Evolutionary conservation across 2,113 vertebrate genomes (phyloP), one percentile per base, ranked within the genome.

Genomic region (Setophaga coronata): DNA sequence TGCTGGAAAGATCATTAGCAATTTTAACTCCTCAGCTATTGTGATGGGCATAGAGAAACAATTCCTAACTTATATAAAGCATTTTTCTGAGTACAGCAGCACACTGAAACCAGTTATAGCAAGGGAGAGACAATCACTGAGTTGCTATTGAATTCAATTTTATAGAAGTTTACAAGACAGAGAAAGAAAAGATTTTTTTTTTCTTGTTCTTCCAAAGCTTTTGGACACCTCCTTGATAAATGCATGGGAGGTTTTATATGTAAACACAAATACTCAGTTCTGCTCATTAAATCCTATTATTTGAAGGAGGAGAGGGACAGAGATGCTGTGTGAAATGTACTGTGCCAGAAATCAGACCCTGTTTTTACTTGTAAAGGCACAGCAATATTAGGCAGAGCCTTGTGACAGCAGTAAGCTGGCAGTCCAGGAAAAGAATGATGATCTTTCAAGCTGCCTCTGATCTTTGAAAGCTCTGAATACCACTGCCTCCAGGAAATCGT

Each of bases 1-100:
- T 92, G 80, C 97, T 97, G 96, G 92, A 97, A 98, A 97, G 97
- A 98, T 97, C 97, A 96, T 91, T 64, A 69, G 67, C 89, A 73
- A 80, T 67, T 89, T 97, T 97, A 97, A 98, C 94, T 93, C 96
- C 89, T 93, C 36, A 51, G 72, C 91, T 83, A 86, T 94, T 79
- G 82, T 48, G 76, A 66, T 21, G 28, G 66, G 50, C 14, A n/a
- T 6, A 34, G 34, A 91, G 86, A 82, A 96, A 85, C 64, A 87
- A 78, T 74, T 84, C n/a, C 72, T 78, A 90, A 71, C 34, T 38
- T 65, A 76, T 40, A 65, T 48, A 80, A 85, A 60, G 26, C 15
- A 50, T 90, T 91, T 95, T 38, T 7, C 42, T 34, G n/a, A 47
- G 33, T 40, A 51, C 56, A 90, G 64, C 19, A 47, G 29, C 73